Evolutionary conservation across 2,113 vertebrate species (phyloP).

Genomic region (Emydocephalus ijimae): DNA sequence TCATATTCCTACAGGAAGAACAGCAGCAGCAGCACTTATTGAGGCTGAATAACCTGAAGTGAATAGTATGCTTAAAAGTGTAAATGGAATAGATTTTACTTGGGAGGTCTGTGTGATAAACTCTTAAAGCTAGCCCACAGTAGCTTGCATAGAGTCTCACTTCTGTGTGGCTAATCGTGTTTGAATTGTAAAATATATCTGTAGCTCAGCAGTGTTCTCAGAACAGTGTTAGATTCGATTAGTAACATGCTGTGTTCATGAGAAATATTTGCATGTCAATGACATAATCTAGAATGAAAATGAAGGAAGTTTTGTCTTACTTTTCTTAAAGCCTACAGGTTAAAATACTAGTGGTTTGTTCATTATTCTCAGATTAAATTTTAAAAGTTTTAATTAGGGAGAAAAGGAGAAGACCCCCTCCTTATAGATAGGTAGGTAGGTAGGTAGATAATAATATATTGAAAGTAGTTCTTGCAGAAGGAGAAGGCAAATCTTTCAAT

Average conservation of each 20-base stretch:
- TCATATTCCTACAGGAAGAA: background rate
- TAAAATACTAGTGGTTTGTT: conserved; percentile 33
- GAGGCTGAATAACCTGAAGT: conserved; percentile 21
- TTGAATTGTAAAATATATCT: conserved; percentile 55
- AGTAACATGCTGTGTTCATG: conserved; percentile 63
- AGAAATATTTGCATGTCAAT: conserved; percentile 62
- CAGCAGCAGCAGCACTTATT: conserved; percentile 17
- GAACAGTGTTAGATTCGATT: conserved; percentile 63
- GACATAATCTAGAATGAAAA: conserved; percentile 40
- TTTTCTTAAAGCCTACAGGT: conserved; percentile 23
- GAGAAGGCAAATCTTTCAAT: background rate
- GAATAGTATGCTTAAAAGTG: background rate
- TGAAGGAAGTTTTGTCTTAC: conserved; percentile 14
- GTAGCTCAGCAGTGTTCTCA: conserved; percentile 50
- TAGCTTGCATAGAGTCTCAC: conserved; percentile 50
- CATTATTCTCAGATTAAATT: conserved; percentile 5
- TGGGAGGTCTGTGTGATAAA: conserved; percentile 39
- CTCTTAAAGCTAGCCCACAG: conserved; percentile 52
- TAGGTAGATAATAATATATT: background rate
- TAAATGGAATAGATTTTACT: conserved; percentile 45
- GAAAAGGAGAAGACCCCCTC: background rate
- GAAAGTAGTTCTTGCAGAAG: background rate
- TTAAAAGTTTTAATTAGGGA: background rate
- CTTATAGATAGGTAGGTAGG: background rate
- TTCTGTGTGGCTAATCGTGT: conserved; percentile 62